Evolutionary conservation across 2,888 invertebrate species (phyloP).

Genomic region (Pristionchus japonicus): DNA sequence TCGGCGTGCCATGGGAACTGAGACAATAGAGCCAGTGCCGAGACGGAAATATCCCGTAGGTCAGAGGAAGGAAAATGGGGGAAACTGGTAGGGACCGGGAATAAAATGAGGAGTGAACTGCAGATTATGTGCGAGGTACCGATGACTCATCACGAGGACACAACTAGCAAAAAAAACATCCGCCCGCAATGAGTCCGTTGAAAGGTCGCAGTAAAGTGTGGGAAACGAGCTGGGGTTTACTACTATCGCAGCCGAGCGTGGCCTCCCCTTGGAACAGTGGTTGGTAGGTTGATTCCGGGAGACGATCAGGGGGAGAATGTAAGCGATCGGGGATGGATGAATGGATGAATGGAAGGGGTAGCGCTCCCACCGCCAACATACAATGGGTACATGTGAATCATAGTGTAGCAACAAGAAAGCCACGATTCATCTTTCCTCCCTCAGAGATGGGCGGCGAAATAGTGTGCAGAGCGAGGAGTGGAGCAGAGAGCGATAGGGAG

Average conservation of each 20-base stretch:
- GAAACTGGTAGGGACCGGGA: neutral
- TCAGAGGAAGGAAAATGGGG: neutral
- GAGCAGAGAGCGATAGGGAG: neutral
- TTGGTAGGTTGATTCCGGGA: neutral
- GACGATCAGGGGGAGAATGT: neutral
- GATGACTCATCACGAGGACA: neutral
- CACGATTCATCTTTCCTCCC: neutral
- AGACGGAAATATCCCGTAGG: neutral
- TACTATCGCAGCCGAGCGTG: too few species aligned
- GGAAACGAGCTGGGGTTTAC: too few species aligned
- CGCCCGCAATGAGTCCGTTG: too few species aligned
- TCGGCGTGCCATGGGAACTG: conserved; percentile 4
- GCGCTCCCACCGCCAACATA: conserved; percentile 4
- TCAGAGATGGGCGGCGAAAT: neutral
- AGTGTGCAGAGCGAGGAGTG: neutral
- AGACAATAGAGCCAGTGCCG: conserved; percentile 6
- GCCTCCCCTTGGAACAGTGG: too few species aligned
- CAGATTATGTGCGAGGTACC: neutral
- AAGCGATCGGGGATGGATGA: neutral
- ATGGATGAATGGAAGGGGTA: neutral
- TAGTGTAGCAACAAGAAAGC: conserved; percentile 7
- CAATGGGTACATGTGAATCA: conserved; percentile 29
- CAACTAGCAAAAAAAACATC: neutral
- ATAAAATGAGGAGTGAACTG: neutral
- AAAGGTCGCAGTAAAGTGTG: too few species aligned